Evolutionary conservation across 1,140 invertebrate genomes (phyloP), one percentile per base, ranked within the genome.

Genomic region (Whitmania pigra): DNA sequence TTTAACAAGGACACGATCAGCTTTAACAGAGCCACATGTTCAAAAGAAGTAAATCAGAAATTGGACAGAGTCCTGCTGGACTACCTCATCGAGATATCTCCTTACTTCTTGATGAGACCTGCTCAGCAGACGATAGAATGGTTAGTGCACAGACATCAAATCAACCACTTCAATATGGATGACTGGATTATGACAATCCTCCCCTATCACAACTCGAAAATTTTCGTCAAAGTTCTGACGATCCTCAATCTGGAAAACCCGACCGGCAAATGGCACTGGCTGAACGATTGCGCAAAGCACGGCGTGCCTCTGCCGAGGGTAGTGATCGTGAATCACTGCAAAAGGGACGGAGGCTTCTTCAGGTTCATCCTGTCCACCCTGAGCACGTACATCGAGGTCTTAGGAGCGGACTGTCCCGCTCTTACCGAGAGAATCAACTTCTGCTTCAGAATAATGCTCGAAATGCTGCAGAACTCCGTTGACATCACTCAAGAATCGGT

Each of bases 71-170:
- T 83, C 15, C 89, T 97, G n/a, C 85, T 87, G 68, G 87, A 88
- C 73, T 96, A 95, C 83, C 79, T 96, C 0, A 79, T 89, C 53
- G 82, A 88, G 53, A 75, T 94, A 15, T 91, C 92, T 0, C 93
- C 93, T 7, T 95, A 93, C 80, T 88, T 96, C 76, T 80, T 92
- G 53, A 80, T 93, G 0, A 89, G 88, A 78, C 86, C 89, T 18
- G 86, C 92, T 15, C 90, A 94, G 72, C 91, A 94, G 85, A 88
- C 90, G 27, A 80, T 97, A 31, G 94, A 97, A 85, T 97, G 93
- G 94, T 83, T 97, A 3, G 87, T 72, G 70, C 75, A 22, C 75
- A 87, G 93, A 77, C 96, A 89, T 80, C 87, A 89, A 67, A 89
- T 97, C 74, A 90, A 97, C 77, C 84, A 89, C 68, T 96, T 89